These are phyloP conservation scores for Pteruthius melanotis DNA, from an alignment of 2,113 vertebrate species.

Conservation along the genomic window DNA sequence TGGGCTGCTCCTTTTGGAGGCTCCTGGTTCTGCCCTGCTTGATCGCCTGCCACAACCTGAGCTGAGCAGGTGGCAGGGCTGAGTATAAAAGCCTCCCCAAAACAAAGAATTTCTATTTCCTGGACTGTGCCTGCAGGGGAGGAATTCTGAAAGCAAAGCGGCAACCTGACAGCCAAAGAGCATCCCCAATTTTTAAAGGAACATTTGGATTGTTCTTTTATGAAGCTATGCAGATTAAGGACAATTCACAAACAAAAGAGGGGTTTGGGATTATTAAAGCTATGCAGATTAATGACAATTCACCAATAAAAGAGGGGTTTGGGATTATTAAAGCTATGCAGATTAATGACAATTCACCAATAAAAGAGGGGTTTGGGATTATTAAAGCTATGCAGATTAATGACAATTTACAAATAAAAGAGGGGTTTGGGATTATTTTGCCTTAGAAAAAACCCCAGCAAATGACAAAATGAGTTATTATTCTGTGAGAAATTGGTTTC, in stretches of 20 bases:
- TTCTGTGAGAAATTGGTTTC: not conserved
- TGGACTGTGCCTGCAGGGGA: constrained; percentile 64
- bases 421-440: not conserved
- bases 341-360: constrained; percentile 65
- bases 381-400: constrained; percentile 70
- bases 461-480: not conserved
- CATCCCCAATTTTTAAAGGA: constrained; percentile 53
- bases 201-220: constrained; percentile 46
- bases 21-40: constrained; percentile 4
- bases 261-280: constrained; percentile 44
- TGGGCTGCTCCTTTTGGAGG: not conserved
- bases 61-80: constrained; percentile 68
- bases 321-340: constrained; percentile 62
- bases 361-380: constrained; percentile 31
- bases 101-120: constrained; percentile 73
- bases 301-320: constrained; percentile 48
- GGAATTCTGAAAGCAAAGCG: constrained; percentile 68
- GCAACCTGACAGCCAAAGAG: constrained; percentile 54
- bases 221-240: constrained; percentile 68
- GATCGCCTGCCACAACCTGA: constrained; percentile 52
- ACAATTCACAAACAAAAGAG: constrained; percentile 56
- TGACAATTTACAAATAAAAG: constrained; percentile 57
- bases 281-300: constrained; percentile 66
- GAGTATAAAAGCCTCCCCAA: constrained; percentile 62
- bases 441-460: not conserved